These are phyloP conservation scores for Leptopilina myrica DNA, from an alignment of 2,888 invertebrate species.

Conservation along the genomic window DNA sequence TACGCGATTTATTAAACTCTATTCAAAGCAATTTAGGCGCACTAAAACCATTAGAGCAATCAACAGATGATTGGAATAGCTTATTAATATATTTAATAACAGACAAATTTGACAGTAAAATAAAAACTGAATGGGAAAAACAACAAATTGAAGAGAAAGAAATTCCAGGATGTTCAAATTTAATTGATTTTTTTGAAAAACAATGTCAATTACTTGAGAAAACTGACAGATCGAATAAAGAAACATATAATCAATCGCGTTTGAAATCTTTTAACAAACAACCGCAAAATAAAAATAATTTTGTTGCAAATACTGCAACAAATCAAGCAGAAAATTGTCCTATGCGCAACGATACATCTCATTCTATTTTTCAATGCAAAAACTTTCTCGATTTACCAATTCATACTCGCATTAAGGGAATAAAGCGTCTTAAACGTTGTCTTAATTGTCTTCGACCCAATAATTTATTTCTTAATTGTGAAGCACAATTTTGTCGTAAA, in stretches of 20 bases:
- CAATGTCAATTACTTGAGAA: constrained; percentile 41
- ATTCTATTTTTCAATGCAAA: constrained; percentile 41
- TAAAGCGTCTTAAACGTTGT: constrained; percentile 41
- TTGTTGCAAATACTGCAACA: constrained; percentile 34
- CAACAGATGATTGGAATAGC: constrained; percentile 58
- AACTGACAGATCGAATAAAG: constrained; percentile 37
- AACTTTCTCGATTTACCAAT: constrained; percentile 41
- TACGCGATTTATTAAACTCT: constrained; percentile 52
- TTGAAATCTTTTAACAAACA: constrained; percentile 17
- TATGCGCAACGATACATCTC: constrained; percentile 30
- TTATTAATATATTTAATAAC: constrained; percentile 58
- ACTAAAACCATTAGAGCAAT: constrained; percentile 55
- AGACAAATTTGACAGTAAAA: constrained; percentile 56
- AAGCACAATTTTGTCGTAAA: background rate
- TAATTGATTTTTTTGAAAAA: constrained; percentile 40
- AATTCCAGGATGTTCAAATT: background rate
- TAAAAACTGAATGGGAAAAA: constrained; percentile 57
- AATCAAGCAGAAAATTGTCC: constrained; percentile 25
- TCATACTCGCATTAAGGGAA: constrained; percentile 30
- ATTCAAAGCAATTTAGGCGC: constrained; percentile 52
- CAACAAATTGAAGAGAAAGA: constrained; percentile 26
- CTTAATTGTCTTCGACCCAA: constrained; percentile 44
- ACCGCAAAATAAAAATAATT: background rate
- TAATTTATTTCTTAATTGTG: constrained; percentile 18
- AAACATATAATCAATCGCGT: constrained; percentile 14